Evolutionary conservation across 1,140 invertebrate species (phyloP).

Genomic region (Liolophura sinensis): DNA sequence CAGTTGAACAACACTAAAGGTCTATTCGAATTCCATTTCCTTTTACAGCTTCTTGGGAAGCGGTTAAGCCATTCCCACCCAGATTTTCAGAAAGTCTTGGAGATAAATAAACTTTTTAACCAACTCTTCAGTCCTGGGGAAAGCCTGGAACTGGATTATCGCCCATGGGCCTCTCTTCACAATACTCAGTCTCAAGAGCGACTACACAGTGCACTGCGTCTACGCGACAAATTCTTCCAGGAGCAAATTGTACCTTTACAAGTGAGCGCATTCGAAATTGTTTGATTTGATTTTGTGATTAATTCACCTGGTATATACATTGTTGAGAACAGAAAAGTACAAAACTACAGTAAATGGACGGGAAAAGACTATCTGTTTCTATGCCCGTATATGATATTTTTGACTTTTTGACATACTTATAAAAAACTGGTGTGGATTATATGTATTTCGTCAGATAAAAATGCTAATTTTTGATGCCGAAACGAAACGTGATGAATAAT

Average conservation of each 20-base stretch:
- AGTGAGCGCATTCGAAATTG: slow-evolving; percentile 7
- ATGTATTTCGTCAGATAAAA: no score
- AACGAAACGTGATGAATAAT: no score
- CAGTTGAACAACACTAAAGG: no score
- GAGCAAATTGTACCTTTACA: slow-evolving; percentile 16
- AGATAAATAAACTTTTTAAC: slow-evolving; percentile 40
- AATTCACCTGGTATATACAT: not conserved
- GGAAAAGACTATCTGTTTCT: no score
- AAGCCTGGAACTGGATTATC: slow-evolving; percentile 24
- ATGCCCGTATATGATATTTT: no score
- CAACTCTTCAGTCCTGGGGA: slow-evolving; percentile 39
- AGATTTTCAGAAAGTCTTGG: slow-evolving; percentile 28
- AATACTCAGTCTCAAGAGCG: slow-evolving; percentile 12
- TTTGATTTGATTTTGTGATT: not conserved
- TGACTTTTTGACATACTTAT: not conserved
- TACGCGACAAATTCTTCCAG: slow-evolving; percentile 35
- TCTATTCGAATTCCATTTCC: no score
- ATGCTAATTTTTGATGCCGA: no score
- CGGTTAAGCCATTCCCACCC: slow-evolving; percentile 17
- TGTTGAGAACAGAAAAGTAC: not conserved
- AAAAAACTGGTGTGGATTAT: no score
- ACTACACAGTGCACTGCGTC: slow-evolving; percentile 27
- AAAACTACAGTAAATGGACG: not conserved
- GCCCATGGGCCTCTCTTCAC: slow-evolving; percentile 27
- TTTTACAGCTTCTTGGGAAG: slow-evolving; percentile 28